phyloP scores from a whole-genome alignment of 2,888 invertebrate species.

The Smittia sp. region DNA sequence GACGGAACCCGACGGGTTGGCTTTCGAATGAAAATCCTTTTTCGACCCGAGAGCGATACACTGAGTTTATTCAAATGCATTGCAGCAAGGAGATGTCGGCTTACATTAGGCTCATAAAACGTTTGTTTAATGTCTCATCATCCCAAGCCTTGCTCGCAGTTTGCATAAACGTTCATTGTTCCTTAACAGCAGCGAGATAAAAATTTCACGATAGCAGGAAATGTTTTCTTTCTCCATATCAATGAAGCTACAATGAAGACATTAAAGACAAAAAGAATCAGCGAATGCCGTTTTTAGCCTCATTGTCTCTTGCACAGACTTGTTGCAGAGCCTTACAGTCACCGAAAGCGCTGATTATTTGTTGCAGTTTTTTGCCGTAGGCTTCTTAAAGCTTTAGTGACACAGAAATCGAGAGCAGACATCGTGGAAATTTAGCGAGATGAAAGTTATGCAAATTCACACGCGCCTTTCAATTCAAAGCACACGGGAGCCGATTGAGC shows the following conservation, averaged over 20 bases:
- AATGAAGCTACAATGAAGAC: neutral
- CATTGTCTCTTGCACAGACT: neutral
- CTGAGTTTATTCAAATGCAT: neutral
- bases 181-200: neutral
- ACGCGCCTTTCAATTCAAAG: neutral
- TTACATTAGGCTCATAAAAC: neutral
- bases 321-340: neutral
- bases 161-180: neutral
- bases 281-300: neutral
- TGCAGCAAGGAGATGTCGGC: neutral
- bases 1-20: no score
- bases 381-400: no score
- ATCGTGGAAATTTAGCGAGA: no score
- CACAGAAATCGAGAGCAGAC: no score
- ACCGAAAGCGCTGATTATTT: no score
- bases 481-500: neutral
- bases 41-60: no score
- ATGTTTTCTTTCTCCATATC: neutral
- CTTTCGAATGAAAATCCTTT: no score
- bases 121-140: neutral
- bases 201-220: neutral
- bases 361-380: no score
- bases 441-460: no score
- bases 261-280: neutral
- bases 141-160: neutral